Evolutionary conservation across 1,140 invertebrate species (phyloP).

Genomic region (Drosophila nannoptera): DNA sequence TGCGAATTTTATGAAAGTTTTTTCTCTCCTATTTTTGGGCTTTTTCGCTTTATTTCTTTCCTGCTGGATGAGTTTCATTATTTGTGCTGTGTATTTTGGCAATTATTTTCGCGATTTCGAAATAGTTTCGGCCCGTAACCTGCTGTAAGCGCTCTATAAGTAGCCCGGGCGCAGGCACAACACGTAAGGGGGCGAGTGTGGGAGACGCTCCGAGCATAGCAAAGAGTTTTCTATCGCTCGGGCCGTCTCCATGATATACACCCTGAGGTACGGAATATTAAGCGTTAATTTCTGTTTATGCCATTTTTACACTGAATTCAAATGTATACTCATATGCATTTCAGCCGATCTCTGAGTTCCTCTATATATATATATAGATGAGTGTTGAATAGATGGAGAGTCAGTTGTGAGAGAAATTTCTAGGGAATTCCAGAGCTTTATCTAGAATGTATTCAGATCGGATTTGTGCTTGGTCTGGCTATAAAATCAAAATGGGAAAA

Average conservation of each 20-base stretch:
- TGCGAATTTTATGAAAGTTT: slow-evolving; percentile 69
- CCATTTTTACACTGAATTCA: too few relatives aligned
- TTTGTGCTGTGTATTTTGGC: slow-evolving; percentile 45
- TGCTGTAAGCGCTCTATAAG: slow-evolving; percentile 18
- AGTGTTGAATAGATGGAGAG: background rate
- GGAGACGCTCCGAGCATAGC: slow-evolving; percentile 51
- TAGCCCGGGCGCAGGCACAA: slow-evolving; percentile 45
- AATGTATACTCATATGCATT: too few relatives aligned
- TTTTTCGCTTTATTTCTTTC: background rate
- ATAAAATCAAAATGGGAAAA: background rate
- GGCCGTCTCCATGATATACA: background rate
- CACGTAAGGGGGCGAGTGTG: slow-evolving; percentile 48
- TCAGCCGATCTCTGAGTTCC: too few relatives aligned
- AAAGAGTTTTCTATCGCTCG: slow-evolving; percentile 63
- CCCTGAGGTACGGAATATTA: too few relatives aligned
- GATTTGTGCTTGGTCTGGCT: background rate
- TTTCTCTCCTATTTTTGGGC: slow-evolving; percentile 21
- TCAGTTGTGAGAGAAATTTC: too few relatives aligned
- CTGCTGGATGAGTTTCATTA: background rate
- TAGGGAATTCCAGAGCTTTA: too few relatives aligned
- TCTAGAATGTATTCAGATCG: too few relatives aligned
- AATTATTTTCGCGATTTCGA: slow-evolving; percentile 63
- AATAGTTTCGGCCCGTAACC: slow-evolving; percentile 47
- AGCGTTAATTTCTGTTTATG: too few relatives aligned
- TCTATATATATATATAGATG: background rate